Base-by-base conservation (phyloP, 1,140 invertebrate genomes). In the Ericerus pela region DNA sequence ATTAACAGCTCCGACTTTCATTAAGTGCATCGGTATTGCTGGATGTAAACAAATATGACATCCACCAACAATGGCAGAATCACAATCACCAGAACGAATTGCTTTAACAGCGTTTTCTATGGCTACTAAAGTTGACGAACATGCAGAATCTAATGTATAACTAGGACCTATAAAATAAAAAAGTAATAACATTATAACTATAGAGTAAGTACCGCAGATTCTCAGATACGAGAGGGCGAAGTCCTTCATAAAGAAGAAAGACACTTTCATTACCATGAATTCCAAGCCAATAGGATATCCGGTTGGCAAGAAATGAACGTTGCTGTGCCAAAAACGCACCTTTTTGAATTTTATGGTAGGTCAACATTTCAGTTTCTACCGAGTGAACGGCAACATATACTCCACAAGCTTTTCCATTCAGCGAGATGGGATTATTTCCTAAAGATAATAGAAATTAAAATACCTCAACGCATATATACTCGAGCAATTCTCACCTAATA, bases 261-360 rank as follows among this genome's bases (percentile, higher is more conserved):
- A 47, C 10, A 24, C 20, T 5, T 47, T 16, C 22, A 36, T 54
- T 59, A 22, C 82, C 82, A 56, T 75, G 76, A 1, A 78, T 64
- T 53, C 81, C 79, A 8, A 85, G 63, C 67, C 74, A 79, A 57
- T 84, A 84, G 0, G 88, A 94, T 27, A 96, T 77, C 54, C 91
- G 75, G 65, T 94, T 92, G 0, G 88, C 84, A 67, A 95, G 77
- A 88, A 96, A 94, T 8, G 88, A 85, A 56, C 87, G 76, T 61
- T 80, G 82, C 69, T 88, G 91, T 26, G 87, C 87, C 16, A 80
- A 83, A 61, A 75, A 77, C n/a, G 73, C 74, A 20, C 72, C 69
- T 10, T 69, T 71, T 18, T 76, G 73, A 12, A 76, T 64, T 55
- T 78, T 77, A 51, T 81, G 76, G 55, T 81, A 82, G 59, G 82